Base-by-base conservation (phyloP, 2,797 vertebrate species). In the Rhinogobio ventralis region DNA sequence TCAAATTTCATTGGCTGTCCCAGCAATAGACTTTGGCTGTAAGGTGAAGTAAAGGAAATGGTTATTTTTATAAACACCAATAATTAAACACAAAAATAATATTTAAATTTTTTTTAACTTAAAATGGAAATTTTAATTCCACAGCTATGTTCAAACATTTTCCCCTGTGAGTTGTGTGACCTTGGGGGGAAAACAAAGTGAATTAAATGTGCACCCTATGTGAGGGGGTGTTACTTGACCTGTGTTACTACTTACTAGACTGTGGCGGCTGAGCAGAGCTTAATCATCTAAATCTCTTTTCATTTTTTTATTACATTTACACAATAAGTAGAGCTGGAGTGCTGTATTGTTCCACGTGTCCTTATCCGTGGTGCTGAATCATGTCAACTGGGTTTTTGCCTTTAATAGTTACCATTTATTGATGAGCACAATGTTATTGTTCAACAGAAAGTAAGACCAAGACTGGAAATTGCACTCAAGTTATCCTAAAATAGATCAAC, bases 341-440 rank as follows among this genome's bases (percentile, higher is more conserved):
- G 15, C 1, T 55, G 28, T 36, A n/a, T 36, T 75, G 19, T 75
- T 55, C 19, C 28, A n/a, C 3, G 8, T 23, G 25, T 9, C 77
- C 62, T 66, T 79, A 62, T 79, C 77, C 77, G 9, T 79, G 77
- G 77, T 79, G 45, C 77, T 79, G 60, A 79, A 79, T 67, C 28
- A n/a, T 13, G 19, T 1, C 60, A 79, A 33, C 39, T 30, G 33
- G 7, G 15, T 62, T 79, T 5, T 66, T 36, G 49, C 28, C 28
- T 74, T 74, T 33, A 51, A 19, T 20, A 51, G 17, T 15, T 42
- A 20, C 23, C 5, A 39, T 39, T 39, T 15, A 42, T 5, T 25
- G 14, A 25, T 19, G 36, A 19, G 3, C 20, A 42, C 30, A 3
- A 25, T 10, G 7, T 17, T 42, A 60, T 76, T 7, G 23, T 57